Evolutionary conservation across 2,113 vertebrate species (phyloP), one percentile per base, ranked within the genome.

Genomic region (Pteronura brasiliensis): DNA sequence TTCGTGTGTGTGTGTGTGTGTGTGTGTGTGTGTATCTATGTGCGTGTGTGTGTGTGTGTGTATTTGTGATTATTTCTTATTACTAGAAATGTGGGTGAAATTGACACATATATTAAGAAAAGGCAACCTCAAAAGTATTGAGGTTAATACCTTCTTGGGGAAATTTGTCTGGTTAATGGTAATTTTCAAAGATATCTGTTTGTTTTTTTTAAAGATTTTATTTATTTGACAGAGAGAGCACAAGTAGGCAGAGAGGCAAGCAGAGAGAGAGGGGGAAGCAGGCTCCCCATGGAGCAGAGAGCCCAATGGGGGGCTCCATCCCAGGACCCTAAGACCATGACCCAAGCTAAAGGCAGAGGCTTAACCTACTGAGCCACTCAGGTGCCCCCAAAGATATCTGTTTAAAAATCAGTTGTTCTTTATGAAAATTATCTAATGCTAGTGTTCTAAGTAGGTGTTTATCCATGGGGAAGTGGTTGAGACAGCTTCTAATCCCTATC

Each of bases 351-450:
- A 55, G 52, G 52, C 52, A 55, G 52, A 55, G 17, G 52, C 52
- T 6, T 55, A 55, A 55, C 52, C 52, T 55, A 55, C 52, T 55
- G 52, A 55, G 52, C 52, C 52, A 55, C 17, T 1, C 52, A 55
- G 17, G 52, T 55, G 52, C 17, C 17, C 52, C 52, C 21, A 96
- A 88, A 36, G 57, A 57, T 57, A 57, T 3, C 57, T 57, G 57
- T 77, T 4, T 42, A 97, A 82, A 90, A 49, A 63, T 39, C 23
- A 59, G 25, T 72, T 59, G n/a, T 74, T 69, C 44, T 83, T 92
- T 63, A 57, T 49, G 34, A 93, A 86, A 96, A 82, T 79, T 91
- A 93, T 36, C 81, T 87, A 83, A 92, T 80, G 29, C 55, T n/a
- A 93, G 76, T 84, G 7, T 2, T 74, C 10, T 59, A 88, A 71